phyloP scores from a whole-genome alignment of 2,113 vertebrate genomes.

The Phaethornis superciliosus region DNA sequence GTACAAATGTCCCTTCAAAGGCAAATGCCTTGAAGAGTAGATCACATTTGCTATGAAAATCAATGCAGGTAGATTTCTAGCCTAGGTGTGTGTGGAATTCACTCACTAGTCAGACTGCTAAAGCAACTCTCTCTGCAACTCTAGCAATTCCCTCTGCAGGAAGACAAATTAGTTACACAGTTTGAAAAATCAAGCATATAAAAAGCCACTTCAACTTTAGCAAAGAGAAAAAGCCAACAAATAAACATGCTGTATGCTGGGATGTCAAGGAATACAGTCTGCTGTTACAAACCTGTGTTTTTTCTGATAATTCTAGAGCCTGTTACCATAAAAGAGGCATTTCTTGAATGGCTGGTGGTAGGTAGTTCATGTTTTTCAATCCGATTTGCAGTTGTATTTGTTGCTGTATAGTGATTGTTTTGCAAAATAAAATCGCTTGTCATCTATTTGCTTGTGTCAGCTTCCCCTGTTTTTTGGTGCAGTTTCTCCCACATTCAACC shows the following conservation, averaged over 20 bases:
- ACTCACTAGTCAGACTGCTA: not conserved
- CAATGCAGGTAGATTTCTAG: constrained; percentile 25
- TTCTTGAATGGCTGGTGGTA: constrained; percentile 87
- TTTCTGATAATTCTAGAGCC: constrained; percentile 81
- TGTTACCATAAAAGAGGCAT: constrained; percentile 82
- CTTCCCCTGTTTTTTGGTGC: not conserved
- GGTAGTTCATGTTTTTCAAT: constrained; percentile 90
- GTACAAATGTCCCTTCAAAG: constrained; percentile 47
- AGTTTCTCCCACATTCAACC: not conserved
- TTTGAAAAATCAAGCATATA: constrained; percentile 30
- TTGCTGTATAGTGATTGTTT: constrained; percentile 92
- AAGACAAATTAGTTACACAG: constrained; percentile 50
- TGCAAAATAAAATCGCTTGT: constrained; percentile 90
- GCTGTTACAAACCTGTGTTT: constrained; percentile 76
- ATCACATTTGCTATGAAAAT: constrained; percentile 3
- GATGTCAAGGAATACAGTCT: constrained; percentile 72
- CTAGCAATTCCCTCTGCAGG: constrained; percentile 60
- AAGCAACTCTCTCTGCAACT: constrained; percentile 57
- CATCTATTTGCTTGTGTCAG: constrained; percentile 48
- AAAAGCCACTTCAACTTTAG: constrained; percentile 84
- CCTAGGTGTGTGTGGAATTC: constrained; percentile 14
- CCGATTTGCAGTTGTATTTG: constrained; percentile 88
- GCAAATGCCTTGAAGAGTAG: constrained; percentile 33
- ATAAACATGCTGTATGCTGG: constrained; percentile 72
- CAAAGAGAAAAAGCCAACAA: constrained; percentile 77